Percentiles rank a stretch among this genome's conserved stretches.
Conservation (phyloP, 2,888 invertebrate species). For the Callyntrura guangdongensis region DNA sequence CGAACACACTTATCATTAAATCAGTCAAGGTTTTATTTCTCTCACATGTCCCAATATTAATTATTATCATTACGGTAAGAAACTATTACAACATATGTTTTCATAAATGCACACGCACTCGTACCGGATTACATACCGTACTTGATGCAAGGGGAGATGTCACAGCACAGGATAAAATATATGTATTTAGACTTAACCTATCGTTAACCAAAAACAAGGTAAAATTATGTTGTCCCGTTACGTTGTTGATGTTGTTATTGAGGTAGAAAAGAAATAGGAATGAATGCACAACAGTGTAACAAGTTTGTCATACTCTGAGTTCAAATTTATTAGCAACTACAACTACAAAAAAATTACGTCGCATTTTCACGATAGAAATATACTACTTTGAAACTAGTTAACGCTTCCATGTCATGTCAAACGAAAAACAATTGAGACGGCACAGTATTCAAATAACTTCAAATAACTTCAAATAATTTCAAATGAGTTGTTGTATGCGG, state of each 20-base stretch:
- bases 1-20: constrained; percentile 24
- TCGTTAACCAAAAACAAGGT: constrained; percentile 28
- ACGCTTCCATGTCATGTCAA: no score
- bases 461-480: no score
- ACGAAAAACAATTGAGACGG: no score
- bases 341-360: background rate
- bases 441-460: no score
- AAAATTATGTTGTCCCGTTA: constrained; percentile 57
- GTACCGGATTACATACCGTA: constrained; percentile 18
- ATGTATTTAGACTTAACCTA: background rate
- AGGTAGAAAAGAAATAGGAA: background rate
- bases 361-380: background rate
- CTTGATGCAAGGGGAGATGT: background rate
- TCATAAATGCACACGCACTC: constrained; percentile 44
- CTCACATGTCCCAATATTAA: constrained; percentile 37
- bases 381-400: background rate
- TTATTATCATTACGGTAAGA: constrained; percentile 19
- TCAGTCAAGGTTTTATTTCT: constrained; percentile 38
- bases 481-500: no score
- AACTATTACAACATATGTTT: constrained; percentile 65
- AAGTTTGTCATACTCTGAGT: background rate
- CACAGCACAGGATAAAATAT: background rate
- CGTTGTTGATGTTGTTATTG: no score
- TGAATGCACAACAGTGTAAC: constrained; percentile 55
- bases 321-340: background rate